phyloP scores from a whole-genome alignment of 2,113 vertebrate species.

The Clarias magur region DNA sequence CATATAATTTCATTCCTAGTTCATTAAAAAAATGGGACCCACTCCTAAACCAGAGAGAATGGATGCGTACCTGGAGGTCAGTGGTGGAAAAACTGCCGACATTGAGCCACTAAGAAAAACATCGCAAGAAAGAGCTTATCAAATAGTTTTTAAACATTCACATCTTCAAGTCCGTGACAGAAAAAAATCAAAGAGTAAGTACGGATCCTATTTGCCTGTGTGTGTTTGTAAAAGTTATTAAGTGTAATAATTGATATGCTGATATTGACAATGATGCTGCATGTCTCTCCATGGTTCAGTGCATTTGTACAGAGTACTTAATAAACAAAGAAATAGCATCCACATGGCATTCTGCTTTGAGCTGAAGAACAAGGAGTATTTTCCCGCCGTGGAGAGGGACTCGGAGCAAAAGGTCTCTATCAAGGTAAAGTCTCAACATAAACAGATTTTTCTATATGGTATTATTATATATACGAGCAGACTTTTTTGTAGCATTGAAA shows the following conservation, averaged over 20 bases:
- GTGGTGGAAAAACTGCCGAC: background rate
- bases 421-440: background rate
- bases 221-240: background rate
- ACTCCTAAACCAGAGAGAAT: background rate
- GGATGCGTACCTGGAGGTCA: background rate
- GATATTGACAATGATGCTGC: background rate
- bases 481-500: background rate
- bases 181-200: background rate
- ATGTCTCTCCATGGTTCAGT: background rate
- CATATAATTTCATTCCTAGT: background rate
- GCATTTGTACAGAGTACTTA: background rate
- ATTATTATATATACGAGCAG: background rate
- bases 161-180: background rate
- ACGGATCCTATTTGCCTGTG: background rate
- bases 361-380: background rate
- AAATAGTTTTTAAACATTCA: background rate
- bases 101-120: background rate
- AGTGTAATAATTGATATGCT: background rate
- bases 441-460: background rate
- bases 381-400: background rate
- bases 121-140: background rate
- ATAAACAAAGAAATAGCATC: background rate
- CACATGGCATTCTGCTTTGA: conserved; percentile 23
- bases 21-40: background rate
- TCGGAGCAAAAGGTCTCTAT: background rate